These are phyloP conservation scores for Enteromius viviparus DNA, from an alignment of 2,797 vertebrate genomes.

Conservation along the genomic window DNA sequence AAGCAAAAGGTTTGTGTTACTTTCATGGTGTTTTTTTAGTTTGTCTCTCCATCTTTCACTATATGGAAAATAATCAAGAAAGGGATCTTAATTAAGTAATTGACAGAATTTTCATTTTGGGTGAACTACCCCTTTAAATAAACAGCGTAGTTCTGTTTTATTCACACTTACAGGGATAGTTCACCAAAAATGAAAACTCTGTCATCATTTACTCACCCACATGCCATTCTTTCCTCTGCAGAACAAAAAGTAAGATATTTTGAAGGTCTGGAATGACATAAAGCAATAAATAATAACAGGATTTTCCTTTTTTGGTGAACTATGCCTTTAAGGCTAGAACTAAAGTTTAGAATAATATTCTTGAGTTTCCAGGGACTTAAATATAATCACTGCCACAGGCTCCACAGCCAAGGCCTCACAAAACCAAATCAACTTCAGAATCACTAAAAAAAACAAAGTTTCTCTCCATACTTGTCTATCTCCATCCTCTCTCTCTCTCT, in stretches of 20 bases:
- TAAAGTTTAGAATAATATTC: constrained; percentile 25
- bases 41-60: neutral
- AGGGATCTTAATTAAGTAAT: neutral
- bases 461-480: constrained; percentile 17
- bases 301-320: neutral
- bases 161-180: neutral
- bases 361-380: constrained; percentile 2
- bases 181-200: neutral
- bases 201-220: neutral
- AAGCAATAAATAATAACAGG: neutral
- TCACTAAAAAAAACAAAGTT: constrained; percentile 25
- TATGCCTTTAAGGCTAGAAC: neutral
- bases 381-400: constrained; percentile 1
- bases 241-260: neutral
- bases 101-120: neutral
- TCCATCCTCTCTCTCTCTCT: neutral
- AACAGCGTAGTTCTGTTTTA: neutral
- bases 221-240: neutral
- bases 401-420: neutral
- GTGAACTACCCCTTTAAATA: constrained; percentile 1
- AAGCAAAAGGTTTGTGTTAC: neutral
- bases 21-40: neutral
- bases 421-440: constrained; percentile 28
- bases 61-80: neutral
- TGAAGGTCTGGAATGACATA: neutral